These are phyloP conservation scores for Heliconius cydno DNA, from an alignment of 2,888 invertebrate genomes.

Conservation along the genomic window DNA sequence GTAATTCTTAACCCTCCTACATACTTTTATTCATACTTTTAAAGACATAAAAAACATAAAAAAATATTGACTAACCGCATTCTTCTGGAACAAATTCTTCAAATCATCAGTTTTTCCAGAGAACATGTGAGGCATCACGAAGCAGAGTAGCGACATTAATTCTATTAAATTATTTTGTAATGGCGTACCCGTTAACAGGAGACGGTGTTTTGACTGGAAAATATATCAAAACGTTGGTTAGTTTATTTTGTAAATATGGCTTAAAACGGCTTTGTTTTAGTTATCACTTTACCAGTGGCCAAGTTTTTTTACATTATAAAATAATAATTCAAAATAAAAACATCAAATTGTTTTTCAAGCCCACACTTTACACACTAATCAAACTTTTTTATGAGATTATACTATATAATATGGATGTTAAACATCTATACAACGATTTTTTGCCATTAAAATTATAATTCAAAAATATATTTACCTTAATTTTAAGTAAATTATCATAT, in stretches of 20 bases:
- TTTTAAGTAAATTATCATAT: slow-evolving; percentile 93
- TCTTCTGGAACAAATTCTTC: slow-evolving; percentile 93
- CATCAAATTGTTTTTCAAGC: no score
- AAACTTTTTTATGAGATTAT: no score
- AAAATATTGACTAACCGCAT: slow-evolving; percentile 75
- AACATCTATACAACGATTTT: no score
- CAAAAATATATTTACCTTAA: slow-evolving; percentile 83
- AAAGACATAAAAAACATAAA: background rate
- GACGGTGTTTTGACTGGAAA: slow-evolving; percentile 89
- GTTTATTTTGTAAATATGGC: background rate
- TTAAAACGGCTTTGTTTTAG: no score
- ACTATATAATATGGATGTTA: no score
- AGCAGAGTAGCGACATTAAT: slow-evolving; percentile 96
- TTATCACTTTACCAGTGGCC: background rate
- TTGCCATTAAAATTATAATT: background rate
- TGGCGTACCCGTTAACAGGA: slow-evolving; percentile 97
- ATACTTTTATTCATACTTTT: no score
- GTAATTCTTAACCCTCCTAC: no score
- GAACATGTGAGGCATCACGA: slow-evolving; percentile 98
- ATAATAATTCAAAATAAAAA: background rate
- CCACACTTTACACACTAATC: no score
- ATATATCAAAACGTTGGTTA: background rate
- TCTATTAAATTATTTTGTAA: slow-evolving; percentile 98
- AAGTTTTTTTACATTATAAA: background rate
- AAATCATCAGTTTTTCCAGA: slow-evolving; percentile 93